Conservation (phyloP, 1,140 invertebrate species). For the Formica selysi region DNA sequence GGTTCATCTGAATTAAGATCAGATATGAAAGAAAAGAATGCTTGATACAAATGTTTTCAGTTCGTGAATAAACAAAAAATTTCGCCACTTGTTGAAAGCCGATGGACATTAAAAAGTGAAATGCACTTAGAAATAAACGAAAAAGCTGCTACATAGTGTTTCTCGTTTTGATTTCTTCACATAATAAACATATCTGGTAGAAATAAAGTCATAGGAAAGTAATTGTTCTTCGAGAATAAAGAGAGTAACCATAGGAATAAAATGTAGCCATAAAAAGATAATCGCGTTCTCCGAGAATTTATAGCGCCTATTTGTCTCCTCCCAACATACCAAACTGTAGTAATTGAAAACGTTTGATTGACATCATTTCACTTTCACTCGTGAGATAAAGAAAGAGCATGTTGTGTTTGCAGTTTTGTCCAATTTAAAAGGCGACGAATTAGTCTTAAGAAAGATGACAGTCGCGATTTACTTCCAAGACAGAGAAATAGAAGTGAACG, state of each 20-base stretch:
- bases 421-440: slow-evolving; percentile 34
- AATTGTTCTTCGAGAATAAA: slow-evolving; percentile 20
- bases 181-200: slow-evolving; percentile 19
- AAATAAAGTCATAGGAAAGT: not conserved
- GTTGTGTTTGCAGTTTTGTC: slow-evolving; percentile 7
- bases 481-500: not conserved
- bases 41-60: slow-evolving; percentile 9
- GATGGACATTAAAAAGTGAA: slow-evolving; percentile 70
- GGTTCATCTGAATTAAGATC: too few relatives aligned
- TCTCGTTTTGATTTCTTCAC: not conserved
- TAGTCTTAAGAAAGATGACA: not conserved
- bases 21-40: not conserved
- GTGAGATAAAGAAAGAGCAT: slow-evolving; percentile 47
- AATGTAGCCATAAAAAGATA: not conserved
- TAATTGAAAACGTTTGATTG: slow-evolving; percentile 65
- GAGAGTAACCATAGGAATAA: not conserved
- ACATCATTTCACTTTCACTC: slow-evolving; percentile 79
- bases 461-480: slow-evolving; percentile 1
- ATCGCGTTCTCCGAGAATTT: slow-evolving; percentile 18
- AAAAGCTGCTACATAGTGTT: slow-evolving; percentile 3
- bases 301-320: not conserved
- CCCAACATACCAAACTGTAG: slow-evolving; percentile 8
- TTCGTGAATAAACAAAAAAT: not conserved
- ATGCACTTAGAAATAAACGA: slow-evolving; percentile 50
- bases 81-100: not conserved